Base-by-base conservation (phyloP, 2,888 invertebrate genomes). In the Drosophila hamatofila region DNA sequence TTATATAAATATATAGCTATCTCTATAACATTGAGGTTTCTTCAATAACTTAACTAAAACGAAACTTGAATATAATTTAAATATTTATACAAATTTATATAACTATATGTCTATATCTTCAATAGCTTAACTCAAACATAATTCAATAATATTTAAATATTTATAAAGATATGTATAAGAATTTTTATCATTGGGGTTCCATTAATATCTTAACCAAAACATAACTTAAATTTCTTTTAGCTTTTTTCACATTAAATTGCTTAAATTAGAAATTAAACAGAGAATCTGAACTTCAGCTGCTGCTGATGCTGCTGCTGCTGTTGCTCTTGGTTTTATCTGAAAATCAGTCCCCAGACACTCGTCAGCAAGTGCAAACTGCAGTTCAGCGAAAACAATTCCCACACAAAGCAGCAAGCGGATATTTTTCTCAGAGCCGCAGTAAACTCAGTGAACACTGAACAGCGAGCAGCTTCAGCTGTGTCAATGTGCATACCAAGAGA, bases 401-500 rank as follows among this genome's bases (percentile, higher is more conserved):
- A 83, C 83, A 80, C 72, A 79, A 65, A 66, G 52, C 70, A 59
- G 21, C 21, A 42, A 51, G 48, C 21, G 52, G 59, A 49, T 54
- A 48, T 56, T 48, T 76, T 75, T 66, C 72, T 77, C 77, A 78
- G 33, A 18, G 14, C 21, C 9, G 25, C 14, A 30, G 41, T 35
- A 16, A 37, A 56, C 39, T 39, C 56, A 62, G 51, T 46, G 41
- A 44, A 25, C n/a, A 41, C 33, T 30, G 30, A 23, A 41, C 58
- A 56, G 58, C 75, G 23, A 55, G 23, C 33, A 74, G 65, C 49
- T 44, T 46, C 66, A 70, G 81, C 80, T 81, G 78, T 81, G 81
- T 81, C 81, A 81, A 79, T 81, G 78, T 80, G 83, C 81, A 82
- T 82, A 81, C 85, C 89, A 84, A 78, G 63, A 69, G 63, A 80